These are phyloP conservation scores for Siderastrea siderea DNA, from an alignment of 92 coral and sea anemone species.

Conservation along the genomic window DNA sequence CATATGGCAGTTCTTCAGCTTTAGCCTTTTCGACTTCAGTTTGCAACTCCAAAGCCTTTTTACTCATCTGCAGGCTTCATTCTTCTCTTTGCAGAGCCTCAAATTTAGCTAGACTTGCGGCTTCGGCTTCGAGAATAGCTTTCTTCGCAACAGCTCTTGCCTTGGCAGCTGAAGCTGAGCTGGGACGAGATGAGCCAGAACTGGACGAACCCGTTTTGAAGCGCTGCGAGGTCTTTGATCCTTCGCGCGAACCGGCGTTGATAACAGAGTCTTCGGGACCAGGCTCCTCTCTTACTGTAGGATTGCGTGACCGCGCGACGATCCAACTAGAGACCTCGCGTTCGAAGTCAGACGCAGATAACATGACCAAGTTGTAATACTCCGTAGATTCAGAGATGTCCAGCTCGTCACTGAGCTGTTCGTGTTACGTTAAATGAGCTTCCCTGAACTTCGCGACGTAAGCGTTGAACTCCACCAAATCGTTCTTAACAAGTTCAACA, in stretches of 20 bases:
- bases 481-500: too few species aligned
- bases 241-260: not conserved
- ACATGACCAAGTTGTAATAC: slow-evolving; percentile 10
- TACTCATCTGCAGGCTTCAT: slow-evolving; percentile 52
- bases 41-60: slow-evolving; percentile 57
- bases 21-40: slow-evolving; percentile 56
- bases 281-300: not conserved
- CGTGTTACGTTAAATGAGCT: slow-evolving; percentile 37
- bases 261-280: slow-evolving; percentile 32
- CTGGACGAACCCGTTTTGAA: too few species aligned
- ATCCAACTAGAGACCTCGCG: not conserved
- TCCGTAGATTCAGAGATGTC: slow-evolving; percentile 26
- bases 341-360: slow-evolving; percentile 17
- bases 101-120: slow-evolving; percentile 29
- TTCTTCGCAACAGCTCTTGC: slow-evolving; percentile 41
- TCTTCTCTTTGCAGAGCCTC: slow-evolving; percentile 62
- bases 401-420: slow-evolving; percentile 27
- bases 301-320: not conserved
- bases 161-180: slow-evolving; percentile 42
- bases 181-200: not conserved
- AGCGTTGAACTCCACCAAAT: too few species aligned
- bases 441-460: slow-evolving; percentile 8
- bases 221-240: too few species aligned
- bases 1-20: not conserved
- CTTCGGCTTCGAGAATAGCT: slow-evolving; percentile 58